Base-by-base conservation (phyloP, 2,888 invertebrate species). In the Erpobdella octoculata region DNA sequence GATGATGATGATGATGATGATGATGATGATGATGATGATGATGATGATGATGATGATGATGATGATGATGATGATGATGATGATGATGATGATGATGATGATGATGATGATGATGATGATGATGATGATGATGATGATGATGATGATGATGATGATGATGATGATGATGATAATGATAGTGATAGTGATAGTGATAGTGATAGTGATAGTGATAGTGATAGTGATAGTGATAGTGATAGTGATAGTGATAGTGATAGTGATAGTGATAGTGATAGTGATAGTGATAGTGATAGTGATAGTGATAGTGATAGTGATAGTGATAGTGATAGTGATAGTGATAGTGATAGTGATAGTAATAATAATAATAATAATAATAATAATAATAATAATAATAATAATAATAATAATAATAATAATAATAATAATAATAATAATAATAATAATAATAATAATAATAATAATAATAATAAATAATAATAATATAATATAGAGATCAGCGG, bases 101-200 rank as follows among this genome's bases (percentile, higher is more conserved):
- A 48, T 48, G 53, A 68, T 28, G 25, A 9, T 48, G 28, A 12
- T 41, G 41, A 41, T 66, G 66, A n/a, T 66, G 66, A 37, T 64
- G 35, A 68, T 36, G 35, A 64, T n/a, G 35, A 64, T 36, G 59
- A 64, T 36, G 59, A 69, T 69, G 70, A 70, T 70, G 70, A 70
- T 68, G 70, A 70, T 70, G 64, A 70, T 70, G 70, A 70, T 70
- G 70, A 70, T 15, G 64, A 70, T 66, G 70, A 70, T 70, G 41
- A 9, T 41, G 70, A 70, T 68, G 64, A 67, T 31, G 70, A 67
- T 70, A 36, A 28, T 69, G 62, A 28, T 31, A 62, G 58, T 70
- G 70, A 70, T 70, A 9, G 18, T 41, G 41, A 12, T 41, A 41
- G 18, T 9, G 9, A 41, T 12, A 41, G 18, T 41, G 18, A 41